A percentile compares a stretch with the other conserved stretches of the same genome.
These are phyloP conservation scores for Adoxophyes honmai DNA, from an alignment of 1,140 invertebrate species.

Conservation along the genomic window DNA sequence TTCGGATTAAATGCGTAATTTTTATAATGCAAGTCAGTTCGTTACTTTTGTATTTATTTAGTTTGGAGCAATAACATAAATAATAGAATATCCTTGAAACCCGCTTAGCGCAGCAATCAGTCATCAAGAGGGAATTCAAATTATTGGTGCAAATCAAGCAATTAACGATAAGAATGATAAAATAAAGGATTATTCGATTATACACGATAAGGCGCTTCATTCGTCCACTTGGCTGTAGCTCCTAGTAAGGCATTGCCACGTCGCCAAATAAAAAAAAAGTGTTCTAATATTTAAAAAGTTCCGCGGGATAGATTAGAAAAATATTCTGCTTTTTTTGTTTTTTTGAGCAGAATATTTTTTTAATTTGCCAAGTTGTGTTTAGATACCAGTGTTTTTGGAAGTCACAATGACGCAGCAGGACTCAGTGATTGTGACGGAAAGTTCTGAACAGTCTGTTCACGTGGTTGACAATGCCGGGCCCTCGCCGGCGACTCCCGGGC, in stretches of 20 bases:
- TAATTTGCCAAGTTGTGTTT: conserved; percentile 18
- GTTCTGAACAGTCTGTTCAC: conserved; percentile 17
- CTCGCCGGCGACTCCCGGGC: neutral
- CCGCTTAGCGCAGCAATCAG: conserved; percentile 8
- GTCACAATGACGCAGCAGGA: conserved; percentile 45
- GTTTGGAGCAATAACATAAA: neutral
- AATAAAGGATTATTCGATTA: conserved; percentile 39
- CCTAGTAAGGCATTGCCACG: conserved; percentile 37
- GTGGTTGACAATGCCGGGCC: conserved; percentile 19
- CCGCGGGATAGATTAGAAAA: neutral
- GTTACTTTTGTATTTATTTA: too few relatives aligned
- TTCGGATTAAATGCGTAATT: too few relatives aligned
- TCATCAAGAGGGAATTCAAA: conserved; percentile 18
- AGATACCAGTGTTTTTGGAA: conserved; percentile 6
- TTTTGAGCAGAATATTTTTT: conserved; percentile 16
- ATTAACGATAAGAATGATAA: conserved; percentile 50
- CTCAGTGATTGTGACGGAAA: conserved; percentile 43
- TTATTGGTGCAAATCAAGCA: conserved; percentile 38
- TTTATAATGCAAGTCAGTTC: too few relatives aligned
- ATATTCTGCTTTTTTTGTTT: neutral
- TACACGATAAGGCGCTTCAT: conserved; percentile 34
- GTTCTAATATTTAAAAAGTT: neutral
- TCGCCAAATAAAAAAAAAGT: conserved; percentile 17
- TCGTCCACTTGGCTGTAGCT: conserved; percentile 42
- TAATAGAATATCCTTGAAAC: neutral